Percentiles rank a stretch among this genome's conserved stretches.
These are phyloP conservation scores for Palythoa caribaeorum DNA, from an alignment of 92 coral and sea anemone species.

Conservation along the genomic window DNA sequence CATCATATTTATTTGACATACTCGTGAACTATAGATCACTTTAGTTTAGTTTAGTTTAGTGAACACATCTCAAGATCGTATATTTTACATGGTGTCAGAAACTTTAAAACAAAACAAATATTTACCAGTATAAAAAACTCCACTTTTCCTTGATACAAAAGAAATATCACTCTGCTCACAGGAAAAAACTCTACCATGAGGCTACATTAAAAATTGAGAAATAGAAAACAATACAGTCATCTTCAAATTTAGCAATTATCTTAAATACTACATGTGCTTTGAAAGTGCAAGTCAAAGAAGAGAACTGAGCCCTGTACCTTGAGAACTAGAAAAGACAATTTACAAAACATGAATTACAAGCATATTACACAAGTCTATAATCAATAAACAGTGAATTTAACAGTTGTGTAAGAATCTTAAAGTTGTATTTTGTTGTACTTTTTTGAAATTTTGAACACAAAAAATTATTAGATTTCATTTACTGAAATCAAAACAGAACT, in stretches of 20 bases:
- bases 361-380: slow-evolving; percentile 1
- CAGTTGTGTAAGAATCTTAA: too few species aligned
- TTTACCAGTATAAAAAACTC: neutral
- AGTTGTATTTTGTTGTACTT: neutral
- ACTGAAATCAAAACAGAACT: neutral
- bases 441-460: neutral
- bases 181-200: neutral
- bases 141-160: neutral
- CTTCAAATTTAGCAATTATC: neutral
- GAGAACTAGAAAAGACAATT: slow-evolving; percentile 1
- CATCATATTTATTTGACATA: too few species aligned
- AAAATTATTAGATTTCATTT: neutral
- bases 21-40: too few species aligned
- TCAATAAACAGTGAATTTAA: neutral
- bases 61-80: too few species aligned
- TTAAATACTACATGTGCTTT: slow-evolving; percentile 1
- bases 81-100: too few species aligned
- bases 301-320: neutral
- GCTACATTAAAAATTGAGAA: neutral
- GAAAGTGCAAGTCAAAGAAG: slow-evolving; percentile 14
- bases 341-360: slow-evolving; percentile 1
- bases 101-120: too few species aligned
- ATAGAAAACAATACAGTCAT: neutral
- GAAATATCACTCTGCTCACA: neutral
- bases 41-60: too few species aligned